Percentiles rank a stretch among this genome's conserved stretches.
Evolutionary conservation across 2,888 invertebrate species (phyloP).

Genomic region (Drosophila tanythrix): DNA sequence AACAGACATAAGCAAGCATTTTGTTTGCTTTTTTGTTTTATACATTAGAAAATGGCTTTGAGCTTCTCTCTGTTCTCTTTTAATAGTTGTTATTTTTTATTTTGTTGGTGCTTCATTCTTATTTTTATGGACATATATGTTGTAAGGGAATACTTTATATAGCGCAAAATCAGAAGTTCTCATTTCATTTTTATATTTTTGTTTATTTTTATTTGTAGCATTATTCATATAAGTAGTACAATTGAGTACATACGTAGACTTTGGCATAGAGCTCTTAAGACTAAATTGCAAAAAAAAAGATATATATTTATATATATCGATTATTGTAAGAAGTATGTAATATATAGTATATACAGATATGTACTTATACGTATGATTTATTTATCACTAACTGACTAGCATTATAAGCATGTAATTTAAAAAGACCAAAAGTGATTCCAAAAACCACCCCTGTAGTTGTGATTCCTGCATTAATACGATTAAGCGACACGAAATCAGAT

Average conservation of each 20-base stretch:
- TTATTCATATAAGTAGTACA: constrained; percentile 38
- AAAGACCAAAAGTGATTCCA: background rate
- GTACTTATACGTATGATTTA: constrained; percentile 25
- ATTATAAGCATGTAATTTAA: constrained; percentile 40
- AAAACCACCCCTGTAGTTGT: constrained; percentile 11
- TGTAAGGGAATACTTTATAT: background rate
- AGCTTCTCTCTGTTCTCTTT: background rate
- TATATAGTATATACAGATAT: constrained; percentile 35
- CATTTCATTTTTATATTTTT: constrained; percentile 21
- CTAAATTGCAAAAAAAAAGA: constrained; percentile 41
- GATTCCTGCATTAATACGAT: background rate
- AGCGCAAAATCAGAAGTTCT: background rate
- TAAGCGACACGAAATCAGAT: background rate
- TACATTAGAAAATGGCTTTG: background rate
- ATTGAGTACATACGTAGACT: constrained; percentile 42
- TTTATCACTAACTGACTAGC: constrained; percentile 64
- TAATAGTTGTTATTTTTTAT: background rate
- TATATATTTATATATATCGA: constrained; percentile 23
- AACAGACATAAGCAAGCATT: background rate
- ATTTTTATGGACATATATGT: background rate
- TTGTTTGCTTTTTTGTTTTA: background rate
- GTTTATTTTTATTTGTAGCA: constrained; percentile 47
- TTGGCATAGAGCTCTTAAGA: constrained; percentile 45
- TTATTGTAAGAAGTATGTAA: constrained; percentile 5
- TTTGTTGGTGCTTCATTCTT: background rate